Evolutionary conservation across 2,113 vertebrate genomes (phyloP).

Genomic region (Mobula birostris): DNA sequence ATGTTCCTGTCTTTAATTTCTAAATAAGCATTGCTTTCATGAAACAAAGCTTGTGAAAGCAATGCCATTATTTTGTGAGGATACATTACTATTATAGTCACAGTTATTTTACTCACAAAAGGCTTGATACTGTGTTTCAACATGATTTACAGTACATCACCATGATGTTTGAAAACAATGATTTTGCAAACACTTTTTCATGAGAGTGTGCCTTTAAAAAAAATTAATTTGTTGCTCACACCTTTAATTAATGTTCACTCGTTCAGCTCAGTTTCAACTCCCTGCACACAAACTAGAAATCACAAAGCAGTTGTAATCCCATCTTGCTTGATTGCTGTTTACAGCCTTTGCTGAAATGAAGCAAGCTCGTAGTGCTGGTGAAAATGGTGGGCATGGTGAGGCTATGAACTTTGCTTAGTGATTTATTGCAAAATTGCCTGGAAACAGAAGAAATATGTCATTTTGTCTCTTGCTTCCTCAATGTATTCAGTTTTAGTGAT

Average conservation of each 20-base stretch:
- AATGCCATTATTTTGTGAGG: not conserved
- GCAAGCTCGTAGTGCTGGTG: constrained; percentile 1
- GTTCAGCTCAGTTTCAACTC: not conserved
- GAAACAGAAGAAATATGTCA: constrained; percentile 37
- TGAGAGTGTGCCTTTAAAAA: constrained; percentile 16
- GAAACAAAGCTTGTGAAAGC: not conserved
- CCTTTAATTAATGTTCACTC: constrained; percentile 32
- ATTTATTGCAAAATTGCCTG: constrained; percentile 37
- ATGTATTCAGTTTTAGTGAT: constrained; percentile 35
- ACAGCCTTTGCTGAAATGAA: constrained; percentile 11
- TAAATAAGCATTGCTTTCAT: not conserved
- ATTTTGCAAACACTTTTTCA: not conserved
- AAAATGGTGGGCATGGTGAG: constrained; percentile 28
- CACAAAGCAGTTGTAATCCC: constrained; percentile 24
- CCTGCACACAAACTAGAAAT: constrained; percentile 27
- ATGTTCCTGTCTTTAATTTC: not conserved
- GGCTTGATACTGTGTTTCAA: not conserved
- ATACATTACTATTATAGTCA: not conserved
- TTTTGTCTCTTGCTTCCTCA: constrained; percentile 35
- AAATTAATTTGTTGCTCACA: constrained; percentile 19
- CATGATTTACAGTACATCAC: not conserved
- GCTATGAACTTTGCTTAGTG: constrained; percentile 14
- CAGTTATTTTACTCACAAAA: not conserved
- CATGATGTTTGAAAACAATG: constrained; percentile 6
- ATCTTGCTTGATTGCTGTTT: constrained; percentile 24